These are phyloP conservation scores for Porites lobata DNA, from an alignment of 92 coral and sea anemone species.

Conservation along the genomic window DNA sequence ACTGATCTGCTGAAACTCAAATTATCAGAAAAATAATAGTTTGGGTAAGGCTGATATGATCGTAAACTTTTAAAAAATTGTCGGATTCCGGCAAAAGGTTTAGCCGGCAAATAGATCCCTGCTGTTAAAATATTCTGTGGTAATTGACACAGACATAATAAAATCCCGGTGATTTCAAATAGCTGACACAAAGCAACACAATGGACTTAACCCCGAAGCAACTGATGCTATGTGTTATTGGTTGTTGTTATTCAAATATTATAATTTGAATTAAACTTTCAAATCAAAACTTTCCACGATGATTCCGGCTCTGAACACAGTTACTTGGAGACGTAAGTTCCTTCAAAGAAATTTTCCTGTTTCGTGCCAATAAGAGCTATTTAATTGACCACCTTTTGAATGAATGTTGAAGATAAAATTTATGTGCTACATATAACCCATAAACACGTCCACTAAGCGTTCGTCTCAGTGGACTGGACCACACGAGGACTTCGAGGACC, in stretches of 20 bases:
- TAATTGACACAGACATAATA: neutral
- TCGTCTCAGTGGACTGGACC: too few species aligned
- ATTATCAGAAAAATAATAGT: too few species aligned
- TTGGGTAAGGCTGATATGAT: too few species aligned
- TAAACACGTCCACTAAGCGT: too few species aligned
- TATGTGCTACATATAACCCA: too few species aligned
- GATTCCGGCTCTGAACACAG: neutral
- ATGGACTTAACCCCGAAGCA: constrained; percentile 5
- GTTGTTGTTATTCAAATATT: neutral
- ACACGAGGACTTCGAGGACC: too few species aligned
- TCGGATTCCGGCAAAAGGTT: neutral
- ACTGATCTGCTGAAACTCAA: too few species aligned
- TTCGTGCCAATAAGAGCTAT: neutral
- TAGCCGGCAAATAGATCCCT: neutral
- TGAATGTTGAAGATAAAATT: too few species aligned
- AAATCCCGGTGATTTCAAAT: neutral
- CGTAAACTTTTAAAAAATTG: neutral
- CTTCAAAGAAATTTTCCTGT: neutral
- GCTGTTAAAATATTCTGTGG: neutral
- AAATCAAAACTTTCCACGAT: neutral
- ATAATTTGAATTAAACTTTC: neutral
- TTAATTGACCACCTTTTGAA: neutral
- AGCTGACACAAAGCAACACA: neutral
- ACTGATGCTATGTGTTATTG: neutral
- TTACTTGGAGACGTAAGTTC: constrained; percentile 11